These are phyloP conservation scores for Noctua comes DNA, from an alignment of 2,888 invertebrate genomes.

Conservation along the genomic window DNA sequence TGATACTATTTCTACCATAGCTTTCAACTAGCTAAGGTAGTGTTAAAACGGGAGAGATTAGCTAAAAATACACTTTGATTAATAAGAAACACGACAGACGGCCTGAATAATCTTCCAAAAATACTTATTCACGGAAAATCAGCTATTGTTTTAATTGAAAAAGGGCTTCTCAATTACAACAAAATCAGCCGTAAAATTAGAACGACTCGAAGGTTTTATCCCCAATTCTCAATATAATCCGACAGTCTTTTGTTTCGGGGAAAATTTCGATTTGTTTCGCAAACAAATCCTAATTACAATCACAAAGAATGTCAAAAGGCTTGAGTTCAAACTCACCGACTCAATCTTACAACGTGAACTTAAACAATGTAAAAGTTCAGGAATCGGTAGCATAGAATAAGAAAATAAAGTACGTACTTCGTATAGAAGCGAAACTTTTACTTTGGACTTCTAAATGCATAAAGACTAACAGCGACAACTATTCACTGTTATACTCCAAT, in stretches of 20 bases:
- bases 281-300: constrained; percentile 51
- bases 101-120: background rate
- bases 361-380: constrained; percentile 60
- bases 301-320: constrained; percentile 56
- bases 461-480: background rate
- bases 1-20: background rate
- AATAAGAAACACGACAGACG: background rate
- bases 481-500: no score
- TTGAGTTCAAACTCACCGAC: constrained; percentile 39
- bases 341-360: constrained; percentile 53
- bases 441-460: background rate
- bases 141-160: background rate
- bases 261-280: constrained; percentile 24
- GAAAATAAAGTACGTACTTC: background rate
- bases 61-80: background rate
- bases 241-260: constrained; percentile 9
- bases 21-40: background rate
- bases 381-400: constrained; percentile 33
- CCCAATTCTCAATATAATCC: constrained; percentile 18
- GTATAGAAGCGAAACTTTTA: constrained; percentile 2
- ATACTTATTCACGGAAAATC: background rate
- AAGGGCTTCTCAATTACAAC: background rate
- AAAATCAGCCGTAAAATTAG: constrained; percentile 13
- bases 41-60: background rate
- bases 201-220: background rate